Evolutionary conservation across 2,797 vertebrate species (phyloP), one percentile per base, ranked within the genome.

Genomic region (Eptatretus atami): DNA sequence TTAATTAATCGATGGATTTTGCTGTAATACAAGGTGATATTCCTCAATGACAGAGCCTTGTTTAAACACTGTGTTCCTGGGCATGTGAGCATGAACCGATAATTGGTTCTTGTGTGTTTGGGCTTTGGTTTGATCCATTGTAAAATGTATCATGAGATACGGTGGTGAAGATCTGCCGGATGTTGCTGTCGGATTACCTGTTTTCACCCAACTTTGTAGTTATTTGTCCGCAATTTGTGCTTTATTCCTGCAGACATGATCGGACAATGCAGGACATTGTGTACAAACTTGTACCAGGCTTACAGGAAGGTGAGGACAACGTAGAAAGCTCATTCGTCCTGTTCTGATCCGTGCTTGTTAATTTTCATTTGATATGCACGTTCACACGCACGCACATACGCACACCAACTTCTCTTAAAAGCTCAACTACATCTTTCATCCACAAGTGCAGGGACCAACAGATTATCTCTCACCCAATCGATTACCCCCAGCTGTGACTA

Each of bases 201-300:
- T 11, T 11, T 1, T 15, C 24, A 54, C 6, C 52, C 44, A 67
- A 15, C 66, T 12, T 52, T 9, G 31, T 44, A 4, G 31, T 44
- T 44, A 44, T 4, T 44, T 61, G 57, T 61, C 31, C 65, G 68
- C 63, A 63, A 1, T 10, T 64, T 44, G 3, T 69, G 64, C 60
- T 70, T 24, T 61, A 67, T 70, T 60, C 60, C 70, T 64, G 12
- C 68, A 98, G 90, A 73, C 88, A 98, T 86, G 90, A 98, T 75
- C 81, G 88, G 78, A 95, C 90, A 77, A 98, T 98, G 90, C 90
- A 98, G 75, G 88, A 98, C 76, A 98, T 98, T 70, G 90, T 95
- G 72, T 98, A 94, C 77, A 98, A 98, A 71, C 72, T 98, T 78
- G 90, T 98, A 63, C 88, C 90, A 65, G 90, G 86, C 72, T 82